Evolutionary conservation across 1,140 invertebrate genomes (phyloP).

Genomic region (Chlorops oryzae): DNA sequence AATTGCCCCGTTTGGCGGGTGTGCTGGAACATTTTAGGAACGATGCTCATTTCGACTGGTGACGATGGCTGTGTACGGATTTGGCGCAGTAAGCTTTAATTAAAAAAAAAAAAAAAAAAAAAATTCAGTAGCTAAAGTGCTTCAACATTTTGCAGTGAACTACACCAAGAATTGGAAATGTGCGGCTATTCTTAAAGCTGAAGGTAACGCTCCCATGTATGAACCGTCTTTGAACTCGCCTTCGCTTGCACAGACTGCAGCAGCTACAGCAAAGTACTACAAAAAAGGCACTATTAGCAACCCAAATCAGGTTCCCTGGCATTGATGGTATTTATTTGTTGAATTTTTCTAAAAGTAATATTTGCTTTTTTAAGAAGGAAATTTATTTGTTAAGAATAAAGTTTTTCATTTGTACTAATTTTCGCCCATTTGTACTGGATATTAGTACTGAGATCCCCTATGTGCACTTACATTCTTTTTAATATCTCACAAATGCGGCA

Average conservation of each 20-base stretch:
- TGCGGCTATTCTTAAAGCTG: constrained; percentile 73
- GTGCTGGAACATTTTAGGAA: constrained; percentile 92
- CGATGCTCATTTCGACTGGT: constrained; percentile 85
- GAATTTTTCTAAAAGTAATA: too few species aligned
- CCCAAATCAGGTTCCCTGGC: constrained; percentile 75
- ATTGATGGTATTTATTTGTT: too few species aligned
- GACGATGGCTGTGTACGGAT: constrained; percentile 89
- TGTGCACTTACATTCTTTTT: too few species aligned
- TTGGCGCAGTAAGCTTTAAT: constrained; percentile 88
- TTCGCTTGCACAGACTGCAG: constrained; percentile 45
- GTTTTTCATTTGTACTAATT: too few species aligned
- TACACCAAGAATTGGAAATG: constrained; percentile 84
- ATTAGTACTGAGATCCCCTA: too few species aligned
- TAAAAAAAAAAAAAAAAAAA: too few species aligned
- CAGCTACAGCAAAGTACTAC: constrained; percentile 65
- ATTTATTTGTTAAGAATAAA: too few species aligned
- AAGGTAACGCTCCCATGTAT: constrained; percentile 56
- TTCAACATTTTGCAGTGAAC: too few species aligned
- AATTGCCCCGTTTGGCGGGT: constrained; percentile 87
- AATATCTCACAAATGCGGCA: too few species aligned
- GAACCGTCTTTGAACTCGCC: constrained; percentile 47
- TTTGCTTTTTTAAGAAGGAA: too few species aligned
- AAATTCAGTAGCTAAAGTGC: too few species aligned
- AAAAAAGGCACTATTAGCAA: constrained; percentile 73
- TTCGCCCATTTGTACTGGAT: too few species aligned